Evolutionary conservation across 2,888 invertebrate species (phyloP).

Genomic region (Norana najaformis): DNA sequence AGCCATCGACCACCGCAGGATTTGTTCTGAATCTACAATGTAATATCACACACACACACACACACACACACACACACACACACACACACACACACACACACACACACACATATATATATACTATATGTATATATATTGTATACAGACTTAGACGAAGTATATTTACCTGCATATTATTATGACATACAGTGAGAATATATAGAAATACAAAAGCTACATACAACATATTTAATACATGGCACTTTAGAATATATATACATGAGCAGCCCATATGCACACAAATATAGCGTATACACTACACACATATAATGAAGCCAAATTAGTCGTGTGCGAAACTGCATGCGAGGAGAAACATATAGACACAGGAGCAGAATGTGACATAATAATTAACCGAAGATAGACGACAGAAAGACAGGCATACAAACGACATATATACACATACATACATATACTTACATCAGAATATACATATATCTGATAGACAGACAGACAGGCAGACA

Average conservation of each 20-base stretch:
- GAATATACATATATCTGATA: background rate
- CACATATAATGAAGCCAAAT: background rate
- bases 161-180: background rate
- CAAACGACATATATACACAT: background rate
- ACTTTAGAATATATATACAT: background rate
- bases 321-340: background rate
- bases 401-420: too few relatives aligned
- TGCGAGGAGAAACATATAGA: background rate
- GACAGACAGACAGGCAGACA: too few relatives aligned
- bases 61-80: too few relatives aligned
- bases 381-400: background rate
- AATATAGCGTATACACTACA: too few relatives aligned
- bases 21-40: conserved; percentile 2
- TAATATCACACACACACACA: too few relatives aligned
- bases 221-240: background rate
- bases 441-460: background rate
- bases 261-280: too few relatives aligned
- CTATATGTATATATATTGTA: background rate
- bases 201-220: conserved; percentile 13
- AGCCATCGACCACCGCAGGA: background rate
- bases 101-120: too few relatives aligned
- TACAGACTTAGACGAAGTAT: background rate
- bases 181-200: background rate
- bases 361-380: background rate
- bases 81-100: too few relatives aligned